Conservation (phyloP, 2,797 vertebrate species). For the Enteromius unitaeniatus region DNA sequence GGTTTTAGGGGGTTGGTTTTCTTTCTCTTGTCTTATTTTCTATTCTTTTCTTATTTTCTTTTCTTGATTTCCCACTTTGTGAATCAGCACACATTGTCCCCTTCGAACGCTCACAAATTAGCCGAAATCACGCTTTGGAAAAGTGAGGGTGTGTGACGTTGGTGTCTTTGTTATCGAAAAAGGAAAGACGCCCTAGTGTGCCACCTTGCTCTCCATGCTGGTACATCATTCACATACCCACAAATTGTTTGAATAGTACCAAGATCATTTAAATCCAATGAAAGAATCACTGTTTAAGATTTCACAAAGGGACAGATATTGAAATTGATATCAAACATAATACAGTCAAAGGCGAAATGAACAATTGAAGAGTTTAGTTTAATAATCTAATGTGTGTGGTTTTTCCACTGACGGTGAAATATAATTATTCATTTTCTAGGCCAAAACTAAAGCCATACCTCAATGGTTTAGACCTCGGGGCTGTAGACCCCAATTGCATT, state of each 20-base stretch:
- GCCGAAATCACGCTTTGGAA: constrained; percentile 64
- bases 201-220: constrained; percentile 73
- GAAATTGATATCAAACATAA: constrained; percentile 35
- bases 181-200: constrained; percentile 84
- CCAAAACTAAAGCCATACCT: constrained; percentile 59
- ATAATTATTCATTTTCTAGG: constrained; percentile 47
- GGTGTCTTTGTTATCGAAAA: constrained; percentile 86
- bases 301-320: constrained; percentile 46
- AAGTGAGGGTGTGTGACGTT: constrained; percentile 83
- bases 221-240: constrained; percentile 78
- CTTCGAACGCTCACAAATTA: constrained; percentile 80
- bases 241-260: constrained; percentile 79
- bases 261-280: constrained; percentile 52
- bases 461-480: constrained; percentile 45
- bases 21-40: constrained; percentile 73
- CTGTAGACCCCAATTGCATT: constrained; percentile 41
- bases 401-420: constrained; percentile 33
- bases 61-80: constrained; percentile 84
- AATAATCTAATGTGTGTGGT: background rate
- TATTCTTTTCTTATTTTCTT: constrained; percentile 64
- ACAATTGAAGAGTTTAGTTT: constrained; percentile 30
- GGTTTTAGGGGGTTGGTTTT: constrained; percentile 79
- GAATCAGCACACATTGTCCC: constrained; percentile 91
- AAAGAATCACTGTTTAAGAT: constrained; percentile 44
- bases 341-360: constrained; percentile 33